phyloP scores from a whole-genome alignment of 2,797 vertebrate species.

The Sebastes umbrosus region DNA sequence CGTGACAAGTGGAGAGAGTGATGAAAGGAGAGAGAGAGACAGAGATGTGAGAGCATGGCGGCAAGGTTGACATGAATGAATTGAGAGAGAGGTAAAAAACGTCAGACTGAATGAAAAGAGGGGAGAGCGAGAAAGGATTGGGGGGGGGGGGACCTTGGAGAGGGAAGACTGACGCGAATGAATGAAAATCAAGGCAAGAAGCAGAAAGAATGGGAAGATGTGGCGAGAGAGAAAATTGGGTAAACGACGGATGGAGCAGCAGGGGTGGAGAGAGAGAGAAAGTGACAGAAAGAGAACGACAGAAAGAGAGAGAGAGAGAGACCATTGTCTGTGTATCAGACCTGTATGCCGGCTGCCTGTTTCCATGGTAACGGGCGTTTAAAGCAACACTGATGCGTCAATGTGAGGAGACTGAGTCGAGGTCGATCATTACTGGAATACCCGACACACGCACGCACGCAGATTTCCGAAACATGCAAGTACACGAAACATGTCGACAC shows the following conservation, averaged over 20 bases:
- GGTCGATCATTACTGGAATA: constrained; percentile 65
- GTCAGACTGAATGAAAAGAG: constrained; percentile 65
- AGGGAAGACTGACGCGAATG: constrained; percentile 43
- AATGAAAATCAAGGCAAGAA: constrained; percentile 53
- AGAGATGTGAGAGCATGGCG: constrained; percentile 48
- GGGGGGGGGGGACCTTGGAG: background rate
- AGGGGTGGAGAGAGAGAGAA: constrained; percentile 36
- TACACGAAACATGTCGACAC: background rate
- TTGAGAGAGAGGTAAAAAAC: constrained; percentile 61
- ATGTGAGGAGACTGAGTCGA: constrained; percentile 58
- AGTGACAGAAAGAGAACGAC: constrained; percentile 24
- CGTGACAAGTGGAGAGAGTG: constrained; percentile 48
- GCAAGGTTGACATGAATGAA: constrained; percentile 73
- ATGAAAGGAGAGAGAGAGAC: constrained; percentile 55
- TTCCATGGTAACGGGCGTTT: constrained; percentile 85
- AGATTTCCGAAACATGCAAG: constrained; percentile 1
- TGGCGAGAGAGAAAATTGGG: constrained; percentile 31
- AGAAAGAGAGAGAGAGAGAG: constrained; percentile 27
- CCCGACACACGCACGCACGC: constrained; percentile 23
- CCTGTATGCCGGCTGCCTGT: constrained; percentile 77
- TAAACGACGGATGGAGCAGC: constrained; percentile 33
- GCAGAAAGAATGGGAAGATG: constrained; percentile 25
- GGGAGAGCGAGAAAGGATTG: background rate
- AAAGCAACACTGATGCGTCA: constrained; percentile 77
- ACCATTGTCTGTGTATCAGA: constrained; percentile 74